Conservation (phyloP, 2,113 vertebrate species). For the Panurus biarmicus region DNA sequence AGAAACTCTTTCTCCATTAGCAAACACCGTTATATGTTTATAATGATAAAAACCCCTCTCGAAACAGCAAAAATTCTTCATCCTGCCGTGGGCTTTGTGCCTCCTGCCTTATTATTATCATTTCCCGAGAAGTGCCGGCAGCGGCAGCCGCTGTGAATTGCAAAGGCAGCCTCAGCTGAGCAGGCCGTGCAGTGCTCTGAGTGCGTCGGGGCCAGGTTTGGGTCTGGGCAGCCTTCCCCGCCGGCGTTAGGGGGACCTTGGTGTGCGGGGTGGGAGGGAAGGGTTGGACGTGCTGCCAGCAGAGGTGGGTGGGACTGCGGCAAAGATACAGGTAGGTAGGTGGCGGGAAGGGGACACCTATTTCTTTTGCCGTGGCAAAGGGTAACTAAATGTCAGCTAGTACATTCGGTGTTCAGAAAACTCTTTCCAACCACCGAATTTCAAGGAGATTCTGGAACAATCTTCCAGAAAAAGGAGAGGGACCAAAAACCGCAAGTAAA, state of each 20-base stretch:
- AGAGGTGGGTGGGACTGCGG: neutral
- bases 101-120: fast-evolving
- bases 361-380: neutral
- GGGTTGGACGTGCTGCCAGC: neutral
- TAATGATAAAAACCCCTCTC: too few relatives aligned
- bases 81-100: neutral
- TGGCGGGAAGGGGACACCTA: neutral
- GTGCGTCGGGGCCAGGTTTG: fast-evolving
- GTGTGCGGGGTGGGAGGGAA: too few relatives aligned
- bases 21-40: neutral
- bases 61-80: neutral
- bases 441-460: neutral
- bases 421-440: fast-evolving
- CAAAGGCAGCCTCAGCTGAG: neutral
- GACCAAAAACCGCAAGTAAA: neutral
- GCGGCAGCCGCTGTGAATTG: neutral
- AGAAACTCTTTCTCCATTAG: neutral
- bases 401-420: neutral
- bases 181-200: neutral
- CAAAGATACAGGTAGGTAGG: neutral
- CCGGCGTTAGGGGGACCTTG: neutral
- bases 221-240: fast-evolving
- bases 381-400: neutral
- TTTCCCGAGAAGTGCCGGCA: neutral
- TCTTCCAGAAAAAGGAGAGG: neutral